These are phyloP conservation scores for Neosilurus hyrtlii DNA, from an alignment of 2,797 vertebrate species.

Conservation along the genomic window DNA sequence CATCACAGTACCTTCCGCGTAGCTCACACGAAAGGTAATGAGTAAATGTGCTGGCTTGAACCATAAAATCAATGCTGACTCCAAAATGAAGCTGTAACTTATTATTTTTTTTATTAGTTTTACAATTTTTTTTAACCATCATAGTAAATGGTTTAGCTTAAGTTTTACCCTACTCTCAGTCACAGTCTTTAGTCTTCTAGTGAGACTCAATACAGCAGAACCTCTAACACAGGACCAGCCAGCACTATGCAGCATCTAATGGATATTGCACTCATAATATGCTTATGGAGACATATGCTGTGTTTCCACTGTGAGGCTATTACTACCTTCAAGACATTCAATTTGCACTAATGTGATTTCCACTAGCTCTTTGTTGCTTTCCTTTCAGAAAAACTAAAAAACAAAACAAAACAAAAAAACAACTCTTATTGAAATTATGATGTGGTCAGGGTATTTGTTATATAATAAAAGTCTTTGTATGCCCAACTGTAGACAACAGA, in stretches of 20 bases:
- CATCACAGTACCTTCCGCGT: too few species aligned
- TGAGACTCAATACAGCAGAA: slow-evolving; percentile 64
- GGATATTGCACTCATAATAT: slow-evolving; percentile 33
- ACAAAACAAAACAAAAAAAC: background rate
- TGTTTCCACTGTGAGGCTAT: slow-evolving; percentile 31
- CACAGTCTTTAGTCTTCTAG: slow-evolving; percentile 58
- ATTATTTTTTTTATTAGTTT: slow-evolving; percentile 65
- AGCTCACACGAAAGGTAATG: background rate
- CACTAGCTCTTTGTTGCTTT: background rate
- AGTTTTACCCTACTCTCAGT: slow-evolving; percentile 57
- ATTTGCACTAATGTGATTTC: slow-evolving; percentile 20
- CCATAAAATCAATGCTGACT: slow-evolving; percentile 46
- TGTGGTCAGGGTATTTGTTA: slow-evolving; percentile 13
- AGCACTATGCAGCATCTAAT: slow-evolving; percentile 34
- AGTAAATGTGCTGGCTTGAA: background rate
- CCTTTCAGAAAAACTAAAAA: slow-evolving; percentile 20
- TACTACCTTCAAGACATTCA: slow-evolving; percentile 40
- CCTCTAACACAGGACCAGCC: slow-evolving; percentile 58
- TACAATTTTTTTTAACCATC: slow-evolving; percentile 54
- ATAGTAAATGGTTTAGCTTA: slow-evolving; percentile 55
- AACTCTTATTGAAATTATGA: background rate
- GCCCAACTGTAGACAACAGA: slow-evolving; percentile 19
- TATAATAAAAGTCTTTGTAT: slow-evolving; percentile 23
- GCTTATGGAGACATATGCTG: slow-evolving; percentile 14
- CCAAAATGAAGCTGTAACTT: slow-evolving; percentile 50